Percentiles rank a stretch among this genome's conserved stretches.
These are phyloP conservation scores for Apotomis betuletana DNA, from an alignment of 2,888 invertebrate genomes.

Conservation along the genomic window DNA sequence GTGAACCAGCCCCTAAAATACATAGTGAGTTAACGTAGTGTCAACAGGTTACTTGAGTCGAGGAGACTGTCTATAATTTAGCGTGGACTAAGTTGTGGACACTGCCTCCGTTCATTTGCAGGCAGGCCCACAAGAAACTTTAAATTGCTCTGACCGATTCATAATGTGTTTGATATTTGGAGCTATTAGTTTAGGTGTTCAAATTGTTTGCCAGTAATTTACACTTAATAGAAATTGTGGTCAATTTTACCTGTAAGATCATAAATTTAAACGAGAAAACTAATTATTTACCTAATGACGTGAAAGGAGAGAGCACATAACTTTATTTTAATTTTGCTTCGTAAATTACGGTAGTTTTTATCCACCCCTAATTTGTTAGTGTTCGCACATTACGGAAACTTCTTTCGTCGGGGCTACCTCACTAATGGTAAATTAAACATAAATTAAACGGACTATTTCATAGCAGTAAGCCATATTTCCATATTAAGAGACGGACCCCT, in stretches of 20 bases:
- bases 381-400: constrained; percentile 35
- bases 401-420: constrained; percentile 48
- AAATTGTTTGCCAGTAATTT: not conserved
- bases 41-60: constrained; percentile 81
- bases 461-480: constrained; percentile 72
- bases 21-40: constrained; percentile 66
- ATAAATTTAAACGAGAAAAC: not conserved
- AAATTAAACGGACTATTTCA: constrained; percentile 67
- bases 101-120: constrained; percentile 72
- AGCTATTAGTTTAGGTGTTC: constrained; percentile 24
- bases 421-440: constrained; percentile 61
- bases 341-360: constrained; percentile 23
- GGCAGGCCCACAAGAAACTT: constrained; percentile 73
- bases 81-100: constrained; percentile 68
- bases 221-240: not conserved
- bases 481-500: constrained; percentile 70
- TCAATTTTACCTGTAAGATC: not conserved
- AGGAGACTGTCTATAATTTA: constrained; percentile 79
- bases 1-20: constrained; percentile 66
- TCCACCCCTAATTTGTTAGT: constrained; percentile 28
- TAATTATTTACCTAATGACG: not conserved
- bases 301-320: not conserved
- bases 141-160: constrained; percentile 72
- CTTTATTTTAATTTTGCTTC: constrained; percentile 9
- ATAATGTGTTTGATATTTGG: constrained; percentile 65